Conservation (phyloP, 1,140 invertebrate genomes). For the Hirudo medicinalis region DNA sequence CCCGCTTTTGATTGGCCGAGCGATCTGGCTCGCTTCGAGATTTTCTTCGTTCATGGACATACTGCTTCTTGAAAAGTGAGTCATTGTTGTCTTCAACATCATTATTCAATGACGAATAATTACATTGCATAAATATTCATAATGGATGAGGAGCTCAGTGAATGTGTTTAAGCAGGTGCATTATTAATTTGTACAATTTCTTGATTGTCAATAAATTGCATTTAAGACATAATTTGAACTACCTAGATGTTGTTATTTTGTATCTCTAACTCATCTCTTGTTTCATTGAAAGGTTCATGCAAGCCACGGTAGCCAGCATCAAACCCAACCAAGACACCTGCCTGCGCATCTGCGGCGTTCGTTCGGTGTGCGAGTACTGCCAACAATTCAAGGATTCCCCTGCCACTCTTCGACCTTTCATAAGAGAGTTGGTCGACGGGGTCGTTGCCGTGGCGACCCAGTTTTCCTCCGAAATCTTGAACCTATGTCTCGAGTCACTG, state of each 20-base stretch:
- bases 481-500: constrained; percentile 54
- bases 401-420: constrained; percentile 41
- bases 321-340: constrained; percentile 46
- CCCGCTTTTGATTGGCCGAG: constrained; percentile 58
- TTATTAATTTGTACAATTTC: too few species aligned
- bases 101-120: too few species aligned
- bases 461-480: constrained; percentile 51
- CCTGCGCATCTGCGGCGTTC: constrained; percentile 43
- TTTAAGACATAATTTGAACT: too few species aligned
- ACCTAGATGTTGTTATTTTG: too few species aligned
- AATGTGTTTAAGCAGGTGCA: too few species aligned
- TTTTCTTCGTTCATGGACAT: constrained; percentile 50
- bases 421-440: constrained; percentile 45
- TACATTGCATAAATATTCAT: too few species aligned
- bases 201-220: background rate
- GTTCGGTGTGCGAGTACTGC: constrained; percentile 46
- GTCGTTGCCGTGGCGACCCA: constrained; percentile 44
- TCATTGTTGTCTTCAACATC: too few species aligned
- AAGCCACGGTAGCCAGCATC: constrained; percentile 52
- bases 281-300: constrained; percentile 45
- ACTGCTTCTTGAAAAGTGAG: constrained; percentile 45
- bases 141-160: too few species aligned
- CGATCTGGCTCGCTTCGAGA: constrained; percentile 56
- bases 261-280: background rate
- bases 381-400: constrained; percentile 44